Percentiles rank a stretch among this genome's conserved stretches.
phyloP scores from a whole-genome alignment of 35 echinoderm and acorn worm genomes.

The Patiria miniata region DNA sequence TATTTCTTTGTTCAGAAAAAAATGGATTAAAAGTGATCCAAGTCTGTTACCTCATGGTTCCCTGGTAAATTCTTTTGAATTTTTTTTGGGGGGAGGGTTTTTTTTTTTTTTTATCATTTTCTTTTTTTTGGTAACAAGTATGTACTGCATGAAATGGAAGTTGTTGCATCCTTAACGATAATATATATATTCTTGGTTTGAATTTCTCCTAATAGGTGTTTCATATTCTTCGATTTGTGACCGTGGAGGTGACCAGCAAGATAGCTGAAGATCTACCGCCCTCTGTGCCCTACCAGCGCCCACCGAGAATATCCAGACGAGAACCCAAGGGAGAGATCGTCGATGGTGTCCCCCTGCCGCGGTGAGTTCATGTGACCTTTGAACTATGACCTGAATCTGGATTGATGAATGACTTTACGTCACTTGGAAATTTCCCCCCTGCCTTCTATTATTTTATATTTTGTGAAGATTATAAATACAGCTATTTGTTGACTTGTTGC shows the following conservation, averaged over 20 bases:
- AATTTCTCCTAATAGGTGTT: constrained; percentile 37
- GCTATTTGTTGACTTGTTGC: background rate
- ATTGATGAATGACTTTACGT: no score
- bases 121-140: no score
- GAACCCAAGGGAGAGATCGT: constrained; percentile 55
- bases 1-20: no score
- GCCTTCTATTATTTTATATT: background rate
- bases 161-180: background rate
- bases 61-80: no score
- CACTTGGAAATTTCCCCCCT: no score
- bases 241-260: constrained; percentile 45
- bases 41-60: no score
- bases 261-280: constrained; percentile 52
- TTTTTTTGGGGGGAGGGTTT: no score
- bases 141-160: no score
- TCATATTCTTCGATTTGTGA: constrained; percentile 58
- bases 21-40: no score
- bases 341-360: constrained; percentile 39
- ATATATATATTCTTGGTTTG: background rate
- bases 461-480: background rate
- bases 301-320: constrained; percentile 42
- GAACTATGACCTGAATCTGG: no score
- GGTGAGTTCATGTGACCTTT: background rate
- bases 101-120: no score
- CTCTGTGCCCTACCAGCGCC: constrained; percentile 45